A percentile compares a stretch with the other conserved stretches of the same genome.
Evolutionary conservation across 2,888 invertebrate species (phyloP).

Genomic region (Minunthozetes semirufus): DNA sequence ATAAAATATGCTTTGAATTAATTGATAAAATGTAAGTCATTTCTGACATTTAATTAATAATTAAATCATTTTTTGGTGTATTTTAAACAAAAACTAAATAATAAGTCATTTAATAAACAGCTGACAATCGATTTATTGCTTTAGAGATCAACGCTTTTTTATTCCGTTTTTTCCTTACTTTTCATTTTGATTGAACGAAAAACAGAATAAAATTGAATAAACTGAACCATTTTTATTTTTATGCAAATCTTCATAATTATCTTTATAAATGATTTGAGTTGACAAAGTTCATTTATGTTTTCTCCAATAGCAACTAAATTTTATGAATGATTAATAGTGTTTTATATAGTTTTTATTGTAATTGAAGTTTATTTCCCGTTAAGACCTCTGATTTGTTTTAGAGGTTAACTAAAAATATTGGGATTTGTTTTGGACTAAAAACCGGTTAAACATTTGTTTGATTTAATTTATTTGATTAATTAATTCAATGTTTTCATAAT

Average conservation of each 20-base stretch:
- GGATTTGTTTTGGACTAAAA: too few relatives aligned
- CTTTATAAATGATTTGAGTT: too few relatives aligned
- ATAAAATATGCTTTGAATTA: background rate
- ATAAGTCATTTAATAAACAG: slow-evolving; percentile 7
- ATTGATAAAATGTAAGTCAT: slow-evolving; percentile 14
- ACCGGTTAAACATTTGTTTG: too few relatives aligned
- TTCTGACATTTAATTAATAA: background rate
- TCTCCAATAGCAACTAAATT: too few relatives aligned
- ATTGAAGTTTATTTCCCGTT: background rate
- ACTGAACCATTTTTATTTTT: too few relatives aligned
- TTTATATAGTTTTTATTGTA: background rate
- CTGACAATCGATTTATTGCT: background rate
- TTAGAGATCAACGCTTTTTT: background rate
- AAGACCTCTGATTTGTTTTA: background rate
- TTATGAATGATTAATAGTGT: background rate
- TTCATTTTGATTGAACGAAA: background rate
- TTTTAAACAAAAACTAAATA: background rate
- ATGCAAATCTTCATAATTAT: too few relatives aligned
- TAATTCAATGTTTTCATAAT: too few relatives aligned
- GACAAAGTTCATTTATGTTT: too few relatives aligned
- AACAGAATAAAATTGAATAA: too few relatives aligned
- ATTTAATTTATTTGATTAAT: too few relatives aligned
- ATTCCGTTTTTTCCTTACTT: too few relatives aligned
- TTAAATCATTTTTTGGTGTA: background rate
- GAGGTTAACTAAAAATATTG: too few relatives aligned